Evolutionary conservation across 2,888 invertebrate genomes (phyloP).

Genomic region (Drosophila nr. perissopoda): DNA sequence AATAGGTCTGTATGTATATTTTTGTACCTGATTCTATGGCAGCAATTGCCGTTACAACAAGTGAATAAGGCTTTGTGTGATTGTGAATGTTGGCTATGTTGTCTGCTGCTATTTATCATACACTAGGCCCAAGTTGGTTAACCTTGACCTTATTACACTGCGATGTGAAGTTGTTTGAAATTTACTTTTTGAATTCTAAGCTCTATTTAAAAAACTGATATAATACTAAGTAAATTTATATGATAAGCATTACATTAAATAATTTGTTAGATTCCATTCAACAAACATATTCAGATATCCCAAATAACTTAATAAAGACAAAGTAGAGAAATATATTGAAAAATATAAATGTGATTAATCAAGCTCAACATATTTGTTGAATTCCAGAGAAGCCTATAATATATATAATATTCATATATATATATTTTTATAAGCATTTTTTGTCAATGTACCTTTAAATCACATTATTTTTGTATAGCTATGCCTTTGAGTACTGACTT

Average conservation of each 20-base stretch:
- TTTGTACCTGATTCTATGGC: conserved; percentile 1
- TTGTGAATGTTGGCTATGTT: conserved; percentile 3
- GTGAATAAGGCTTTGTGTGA: conserved; percentile 8
- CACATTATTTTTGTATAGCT: background rate
- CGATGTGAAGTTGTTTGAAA: background rate
- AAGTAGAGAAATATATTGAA: background rate
- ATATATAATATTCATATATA: background rate
- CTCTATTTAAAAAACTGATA: background rate
- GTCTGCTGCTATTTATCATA: conserved; percentile 25
- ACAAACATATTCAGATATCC: background rate
- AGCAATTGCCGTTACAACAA: conserved; percentile 10
- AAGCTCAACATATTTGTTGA: background rate
- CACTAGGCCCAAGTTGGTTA: conserved; percentile 3
- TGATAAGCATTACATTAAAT: background rate
- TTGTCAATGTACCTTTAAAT: background rate
- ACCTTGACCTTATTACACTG: conserved; percentile 15
- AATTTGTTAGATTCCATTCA: background rate
- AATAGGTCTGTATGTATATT: conserved; percentile 7
- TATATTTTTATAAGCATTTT: background rate
- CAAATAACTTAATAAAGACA: background rate
- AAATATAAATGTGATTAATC: background rate
- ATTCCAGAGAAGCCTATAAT: background rate
- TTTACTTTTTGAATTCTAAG: background rate
- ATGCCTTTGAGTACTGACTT: conserved; percentile 39
- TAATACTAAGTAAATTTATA: no score